phyloP scores from a whole-genome alignment of 2,113 vertebrate genomes.

The Galbula dea region DNA sequence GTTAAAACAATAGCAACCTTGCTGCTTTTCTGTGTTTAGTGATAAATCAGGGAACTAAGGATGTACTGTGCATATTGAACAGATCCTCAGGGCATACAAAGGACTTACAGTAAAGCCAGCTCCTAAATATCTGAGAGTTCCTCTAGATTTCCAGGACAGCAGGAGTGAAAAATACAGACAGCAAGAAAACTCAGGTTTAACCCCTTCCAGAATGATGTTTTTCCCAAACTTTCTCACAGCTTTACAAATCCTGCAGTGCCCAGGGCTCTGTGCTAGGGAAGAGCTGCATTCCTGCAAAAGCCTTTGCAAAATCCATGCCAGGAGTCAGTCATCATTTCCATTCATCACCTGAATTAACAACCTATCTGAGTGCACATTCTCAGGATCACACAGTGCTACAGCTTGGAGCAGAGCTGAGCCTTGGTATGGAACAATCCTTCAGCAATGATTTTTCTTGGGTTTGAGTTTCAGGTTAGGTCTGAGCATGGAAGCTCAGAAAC shows the following conservation, averaged over 20 bases:
- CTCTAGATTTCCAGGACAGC: neutral
- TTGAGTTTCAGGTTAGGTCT: neutral
- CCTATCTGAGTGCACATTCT: neutral
- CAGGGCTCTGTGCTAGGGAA: neutral
- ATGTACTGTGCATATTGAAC: neutral
- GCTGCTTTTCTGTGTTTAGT: neutral
- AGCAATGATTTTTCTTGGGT: neutral
- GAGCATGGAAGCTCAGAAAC: neutral
- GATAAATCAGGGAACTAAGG: neutral
- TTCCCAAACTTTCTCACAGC: neutral
- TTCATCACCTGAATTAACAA: conserved; percentile 14
- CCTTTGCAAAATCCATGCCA: neutral
- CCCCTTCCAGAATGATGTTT: neutral
- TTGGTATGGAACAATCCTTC: neutral
- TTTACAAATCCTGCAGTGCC: neutral
- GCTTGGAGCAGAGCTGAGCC: neutral
- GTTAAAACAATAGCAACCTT: conserved; percentile 21
- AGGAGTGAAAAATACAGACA: neutral
- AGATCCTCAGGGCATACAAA: neutral
- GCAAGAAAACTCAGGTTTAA: neutral
- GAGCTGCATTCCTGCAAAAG: neutral
- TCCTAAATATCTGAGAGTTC: neutral
- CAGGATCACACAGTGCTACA: neutral
- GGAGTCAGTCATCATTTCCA: neutral
- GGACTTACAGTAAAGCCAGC: neutral